phyloP scores from a whole-genome alignment of 1,140 invertebrate genomes.

The Lucilia cuprina region DNA sequence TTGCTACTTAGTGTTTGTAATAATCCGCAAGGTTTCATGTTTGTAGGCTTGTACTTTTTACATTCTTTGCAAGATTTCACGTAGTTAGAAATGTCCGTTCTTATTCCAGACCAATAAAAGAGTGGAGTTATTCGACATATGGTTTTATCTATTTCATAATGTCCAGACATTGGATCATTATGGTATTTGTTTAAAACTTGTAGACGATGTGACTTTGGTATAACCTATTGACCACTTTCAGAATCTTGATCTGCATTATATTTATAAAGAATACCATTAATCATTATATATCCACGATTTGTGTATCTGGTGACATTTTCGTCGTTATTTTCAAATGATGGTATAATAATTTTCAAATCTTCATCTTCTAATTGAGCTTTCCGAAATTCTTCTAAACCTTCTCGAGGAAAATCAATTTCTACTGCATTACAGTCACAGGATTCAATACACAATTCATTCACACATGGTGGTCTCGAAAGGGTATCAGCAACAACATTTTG shows the following conservation, averaged over 20 bases:
- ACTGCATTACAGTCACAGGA: background rate
- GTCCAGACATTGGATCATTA: slow-evolving; percentile 45
- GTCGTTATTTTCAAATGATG: background rate
- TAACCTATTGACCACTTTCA: slow-evolving; percentile 44
- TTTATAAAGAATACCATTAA: slow-evolving; percentile 33
- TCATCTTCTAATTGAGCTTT: slow-evolving; percentile 5
- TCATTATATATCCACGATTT: slow-evolving; percentile 43
- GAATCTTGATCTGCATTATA: slow-evolving; percentile 42
- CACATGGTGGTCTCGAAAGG: background rate
- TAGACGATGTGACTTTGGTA: slow-evolving; percentile 31
- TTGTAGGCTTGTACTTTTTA: slow-evolving; percentile 33
- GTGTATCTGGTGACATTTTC: slow-evolving; percentile 22
- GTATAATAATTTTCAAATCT: background rate
- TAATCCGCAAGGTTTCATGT: too few relatives aligned
- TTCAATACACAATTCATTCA: background rate
- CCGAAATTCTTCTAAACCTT: background rate
- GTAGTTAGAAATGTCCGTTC: slow-evolving; percentile 39
- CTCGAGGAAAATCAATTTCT: slow-evolving; percentile 4
- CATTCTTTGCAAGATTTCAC: background rate
- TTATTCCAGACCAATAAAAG: slow-evolving; percentile 54
- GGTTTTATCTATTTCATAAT: slow-evolving; percentile 46
- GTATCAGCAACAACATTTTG: background rate
- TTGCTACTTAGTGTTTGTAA: slow-evolving; percentile 10
- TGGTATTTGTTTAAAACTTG: slow-evolving; percentile 44
- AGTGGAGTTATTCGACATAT: background rate